Percentiles rank a stretch among this genome's conserved stretches.
Evolutionary conservation across 2,113 vertebrate genomes (phyloP).

Genomic region (Embiotoca jacksoni): DNA sequence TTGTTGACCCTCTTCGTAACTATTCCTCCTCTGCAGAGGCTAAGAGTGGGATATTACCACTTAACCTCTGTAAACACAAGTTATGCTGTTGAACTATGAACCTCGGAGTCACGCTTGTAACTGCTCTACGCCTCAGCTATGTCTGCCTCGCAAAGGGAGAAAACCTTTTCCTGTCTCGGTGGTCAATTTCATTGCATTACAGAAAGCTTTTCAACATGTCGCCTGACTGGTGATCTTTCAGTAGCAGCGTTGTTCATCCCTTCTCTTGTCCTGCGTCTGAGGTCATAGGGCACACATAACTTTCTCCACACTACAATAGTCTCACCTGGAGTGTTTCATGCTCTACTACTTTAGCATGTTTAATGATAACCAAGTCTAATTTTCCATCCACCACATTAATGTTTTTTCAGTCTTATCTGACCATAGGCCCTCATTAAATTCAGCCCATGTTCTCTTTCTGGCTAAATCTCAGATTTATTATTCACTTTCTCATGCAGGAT

Average conservation of each 20-base stretch:
- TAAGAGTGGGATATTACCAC: slow-evolving; percentile 72
- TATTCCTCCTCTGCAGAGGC: slow-evolving; percentile 62
- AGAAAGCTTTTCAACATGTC: slow-evolving; percentile 62
- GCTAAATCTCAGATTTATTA: slow-evolving; percentile 50
- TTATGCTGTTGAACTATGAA: slow-evolving; percentile 74
- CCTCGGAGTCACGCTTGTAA: slow-evolving; percentile 45
- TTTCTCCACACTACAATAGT: neutral
- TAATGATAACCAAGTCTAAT: slow-evolving; percentile 13
- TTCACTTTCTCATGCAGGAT: slow-evolving; percentile 53
- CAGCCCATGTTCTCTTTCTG: slow-evolving; percentile 35
- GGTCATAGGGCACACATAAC: slow-evolving; percentile 17
- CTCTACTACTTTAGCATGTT: slow-evolving; percentile 10
- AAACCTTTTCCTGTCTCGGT: slow-evolving; percentile 34
- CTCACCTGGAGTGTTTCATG: slow-evolving; percentile 11
- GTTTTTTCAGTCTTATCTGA: slow-evolving; percentile 44
- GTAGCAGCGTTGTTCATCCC: neutral
- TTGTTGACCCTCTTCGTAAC: slow-evolving; percentile 74
- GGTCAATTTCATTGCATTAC: slow-evolving; percentile 73
- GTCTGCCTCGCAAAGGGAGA: slow-evolving; percentile 25
- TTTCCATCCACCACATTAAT: slow-evolving; percentile 1
- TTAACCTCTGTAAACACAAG: slow-evolving; percentile 79
- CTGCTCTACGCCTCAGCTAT: slow-evolving; percentile 39
- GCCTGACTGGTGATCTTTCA: slow-evolving; percentile 46
- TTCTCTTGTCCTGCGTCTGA: slow-evolving; percentile 15
- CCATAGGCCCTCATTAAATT: slow-evolving; percentile 25